phyloP scores from a whole-genome alignment of 2,888 invertebrate genomes.

The Cephonodes hylas region DNA sequence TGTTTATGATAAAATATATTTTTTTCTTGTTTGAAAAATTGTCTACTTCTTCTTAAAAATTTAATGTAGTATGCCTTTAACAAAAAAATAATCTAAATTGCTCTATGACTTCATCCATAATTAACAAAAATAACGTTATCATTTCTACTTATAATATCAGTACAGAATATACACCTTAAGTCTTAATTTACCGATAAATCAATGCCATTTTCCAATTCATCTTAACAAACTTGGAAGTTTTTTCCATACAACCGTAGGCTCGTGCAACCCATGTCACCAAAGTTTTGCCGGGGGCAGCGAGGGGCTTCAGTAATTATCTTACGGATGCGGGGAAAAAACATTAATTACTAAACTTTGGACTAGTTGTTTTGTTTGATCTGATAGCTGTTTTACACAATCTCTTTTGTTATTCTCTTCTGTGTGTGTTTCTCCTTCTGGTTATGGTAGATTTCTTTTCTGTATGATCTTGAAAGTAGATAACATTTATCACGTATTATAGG shows the following conservation, averaged over 20 bases:
- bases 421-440: neutral
- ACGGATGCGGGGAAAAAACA: conserved; percentile 37
- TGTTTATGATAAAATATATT: too few relatives aligned
- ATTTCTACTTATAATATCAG: neutral
- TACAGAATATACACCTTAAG: neutral
- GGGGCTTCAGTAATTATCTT: conserved; percentile 46
- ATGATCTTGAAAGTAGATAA: neutral
- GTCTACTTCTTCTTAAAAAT: too few relatives aligned
- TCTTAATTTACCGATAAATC: neutral
- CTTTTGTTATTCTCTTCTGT: neutral
- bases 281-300: conserved; percentile 34
- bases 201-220: conserved; percentile 10
- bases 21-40: too few relatives aligned
- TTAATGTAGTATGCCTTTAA: too few relatives aligned
- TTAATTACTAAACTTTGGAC: conserved; percentile 42
- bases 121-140: neutral
- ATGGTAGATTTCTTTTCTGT: neutral
- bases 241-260: conserved; percentile 30
- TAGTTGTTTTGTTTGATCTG: conserved; percentile 17
- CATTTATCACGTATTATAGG: too few relatives aligned
- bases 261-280: conserved; percentile 34
- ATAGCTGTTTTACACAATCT: conserved; percentile 9
- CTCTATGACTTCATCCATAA: too few relatives aligned
- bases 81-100: too few relatives aligned
- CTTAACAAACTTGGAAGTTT: conserved; percentile 37